Evolutionary conservation across 2,888 invertebrate species (phyloP).

Genomic region (Aproaerema taeniolella): DNA sequence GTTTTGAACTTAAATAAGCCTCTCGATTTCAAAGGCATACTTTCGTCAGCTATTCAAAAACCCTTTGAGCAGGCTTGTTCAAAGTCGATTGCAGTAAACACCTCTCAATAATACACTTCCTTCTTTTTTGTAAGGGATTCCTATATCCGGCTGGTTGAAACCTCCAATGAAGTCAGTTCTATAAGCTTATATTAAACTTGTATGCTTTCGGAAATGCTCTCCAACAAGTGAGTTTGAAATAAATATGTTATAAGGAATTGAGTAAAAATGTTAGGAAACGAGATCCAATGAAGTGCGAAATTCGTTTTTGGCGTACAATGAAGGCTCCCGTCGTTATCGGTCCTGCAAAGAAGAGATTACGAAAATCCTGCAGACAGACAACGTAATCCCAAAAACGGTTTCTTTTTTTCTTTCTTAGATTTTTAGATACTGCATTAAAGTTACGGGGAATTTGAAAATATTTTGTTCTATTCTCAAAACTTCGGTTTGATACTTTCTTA

Average conservation of each 20-base stretch:
- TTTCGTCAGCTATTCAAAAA: not conserved
- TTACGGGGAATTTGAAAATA: constrained; percentile 1
- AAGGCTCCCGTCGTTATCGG: constrained; percentile 25
- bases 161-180: too few relatives aligned
- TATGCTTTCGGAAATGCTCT: too few relatives aligned
- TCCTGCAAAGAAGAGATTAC: constrained; percentile 41
- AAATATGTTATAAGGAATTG: constrained; percentile 12
- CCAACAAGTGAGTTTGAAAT: constrained; percentile 9
- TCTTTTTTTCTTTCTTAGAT: constrained; percentile 27
- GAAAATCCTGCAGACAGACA: constrained; percentile 23
- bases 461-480: too few relatives aligned
- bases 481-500: too few relatives aligned
- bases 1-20: too few relatives aligned
- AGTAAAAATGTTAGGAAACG: constrained; percentile 19
- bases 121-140: constrained; percentile 19
- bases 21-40: not conserved
- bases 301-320: constrained; percentile 30
- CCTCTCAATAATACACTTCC: constrained; percentile 28
- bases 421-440: not conserved
- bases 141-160: constrained; percentile 9
- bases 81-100: constrained; percentile 7
- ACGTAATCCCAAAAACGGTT: constrained; percentile 34
- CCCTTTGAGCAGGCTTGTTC: constrained; percentile 3
- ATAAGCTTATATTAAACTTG: too few relatives aligned
- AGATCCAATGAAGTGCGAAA: constrained; percentile 35